Evolutionary conservation across 2,797 vertebrate genomes (phyloP), one percentile per base, ranked within the genome.

Genomic region (Xiphorhynchus erythropygius): DNA sequence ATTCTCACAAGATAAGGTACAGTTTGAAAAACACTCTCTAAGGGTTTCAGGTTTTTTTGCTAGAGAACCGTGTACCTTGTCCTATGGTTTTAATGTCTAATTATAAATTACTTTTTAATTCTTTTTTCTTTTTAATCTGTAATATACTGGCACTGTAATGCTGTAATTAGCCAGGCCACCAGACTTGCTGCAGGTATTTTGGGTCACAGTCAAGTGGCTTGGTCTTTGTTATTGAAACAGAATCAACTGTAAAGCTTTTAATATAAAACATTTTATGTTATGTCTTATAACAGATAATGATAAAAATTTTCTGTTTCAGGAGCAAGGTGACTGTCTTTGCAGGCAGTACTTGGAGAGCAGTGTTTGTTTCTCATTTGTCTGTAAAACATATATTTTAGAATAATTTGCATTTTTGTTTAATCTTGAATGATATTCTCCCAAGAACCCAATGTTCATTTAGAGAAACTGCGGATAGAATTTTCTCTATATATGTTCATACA

Each of bases 221-320:
- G 14, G 7, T 77, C 37, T 62, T 83, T 1, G 0, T 52, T 84
- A 55, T 4, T 37, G 60, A 63, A 77, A 39, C 22, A 47, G 63
- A 84, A 75, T 62, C 42, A 73, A 3, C 14, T 47, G 11, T 75
- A 65, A 81, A 75, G 6, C 5, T 74, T 89, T 92, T 86, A 47
- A 37, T 23, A 3, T 22, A 30, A 73, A 77, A 35, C 1, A 11
- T 32, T 30, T 77, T 80, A 25, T n/a, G 8, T 14, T 62, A 10
- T 17, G 39, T 11, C 9, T 70, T 73, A 1, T 24, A 41, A 70
- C 6, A 52, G 4, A 11, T 35, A 39, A 39, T 0, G 0, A 25
- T 62, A 69, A 77, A 69, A 80, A 37, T n/a, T 46, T 2, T 17
- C 37, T 62, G 30, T 4, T 73, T 79, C 73, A 39, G 35, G 27